phyloP scores from a whole-genome alignment of 1,140 invertebrate species.

The Diabrotica undecimpunctata region DNA sequence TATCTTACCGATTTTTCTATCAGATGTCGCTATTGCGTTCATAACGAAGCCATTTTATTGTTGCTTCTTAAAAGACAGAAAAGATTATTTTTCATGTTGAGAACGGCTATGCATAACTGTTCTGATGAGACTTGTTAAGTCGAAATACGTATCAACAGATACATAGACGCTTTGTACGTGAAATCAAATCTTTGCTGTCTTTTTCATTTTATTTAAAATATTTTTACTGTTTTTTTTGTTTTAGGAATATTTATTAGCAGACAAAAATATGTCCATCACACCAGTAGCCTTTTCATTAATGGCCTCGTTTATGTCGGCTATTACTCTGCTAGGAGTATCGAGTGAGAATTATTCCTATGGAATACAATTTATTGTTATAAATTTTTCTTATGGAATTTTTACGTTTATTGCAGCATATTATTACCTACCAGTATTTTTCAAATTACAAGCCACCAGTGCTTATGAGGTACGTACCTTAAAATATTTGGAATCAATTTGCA shows the following conservation, averaged over 20 bases:
- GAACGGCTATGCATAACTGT: too few relatives aligned
- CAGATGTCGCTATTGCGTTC: too few relatives aligned
- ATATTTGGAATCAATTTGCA: constrained; percentile 1
- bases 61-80: too few relatives aligned
- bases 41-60: too few relatives aligned
- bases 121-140: too few relatives aligned
- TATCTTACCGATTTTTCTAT: too few relatives aligned
- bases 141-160: too few relatives aligned
- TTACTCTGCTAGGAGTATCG: constrained; percentile 85
- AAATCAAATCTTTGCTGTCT: too few relatives aligned
- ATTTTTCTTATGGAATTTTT: constrained; percentile 74
- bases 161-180: too few relatives aligned
- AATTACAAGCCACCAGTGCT: constrained; percentile 77
- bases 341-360: constrained; percentile 83
- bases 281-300: constrained; percentile 85
- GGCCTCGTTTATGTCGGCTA: constrained; percentile 93
- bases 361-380: constrained; percentile 80
- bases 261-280: constrained; percentile 69
- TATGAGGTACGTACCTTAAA: constrained; percentile 65
- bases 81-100: too few relatives aligned
- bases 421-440: constrained; percentile 87
- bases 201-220: too few relatives aligned
- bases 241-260: constrained; percentile 79
- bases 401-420: constrained; percentile 77
- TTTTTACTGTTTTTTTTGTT: constrained; percentile 31